A percentile compares a stretch with the other conserved stretches of the same genome.
Conservation (phyloP, 2,113 vertebrate species). For the Corythaeola cristata region DNA sequence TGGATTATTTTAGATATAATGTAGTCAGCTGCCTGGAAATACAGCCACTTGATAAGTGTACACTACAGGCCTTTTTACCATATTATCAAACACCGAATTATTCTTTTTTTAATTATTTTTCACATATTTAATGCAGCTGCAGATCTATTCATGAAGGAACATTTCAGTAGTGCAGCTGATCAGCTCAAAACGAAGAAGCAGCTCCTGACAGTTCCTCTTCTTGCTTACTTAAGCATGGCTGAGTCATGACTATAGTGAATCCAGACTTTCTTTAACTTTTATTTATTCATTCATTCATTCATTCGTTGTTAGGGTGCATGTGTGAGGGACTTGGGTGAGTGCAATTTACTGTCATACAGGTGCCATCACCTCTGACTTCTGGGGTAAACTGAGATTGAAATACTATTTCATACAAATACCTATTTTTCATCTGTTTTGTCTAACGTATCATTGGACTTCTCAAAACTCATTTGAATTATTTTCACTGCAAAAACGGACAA, state of each 20-base stretch:
- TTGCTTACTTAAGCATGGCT: slow-evolving; percentile 23
- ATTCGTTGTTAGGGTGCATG: not conserved
- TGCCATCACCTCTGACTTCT: not conserved
- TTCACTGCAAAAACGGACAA: not conserved
- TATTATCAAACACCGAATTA: not conserved
- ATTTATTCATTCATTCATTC: not conserved
- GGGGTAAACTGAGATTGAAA: not conserved
- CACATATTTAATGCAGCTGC: not conserved
- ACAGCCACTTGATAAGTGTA: not conserved
- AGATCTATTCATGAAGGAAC: not conserved
- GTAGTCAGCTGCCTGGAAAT: not conserved
- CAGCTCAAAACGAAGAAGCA: not conserved
- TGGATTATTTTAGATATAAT: not conserved
- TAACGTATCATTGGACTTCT: not conserved
- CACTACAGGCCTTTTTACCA: not conserved
- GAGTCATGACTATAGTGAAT: not conserved
- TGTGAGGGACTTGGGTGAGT: not conserved
- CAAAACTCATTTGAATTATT: not conserved
- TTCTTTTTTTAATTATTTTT: not conserved
- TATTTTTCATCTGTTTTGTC: not conserved
- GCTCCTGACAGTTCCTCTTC: slow-evolving; percentile 33
- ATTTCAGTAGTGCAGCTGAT: slow-evolving; percentile 34
- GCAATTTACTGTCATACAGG: not conserved
- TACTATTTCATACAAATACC: not conserved
- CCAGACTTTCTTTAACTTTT: not conserved